Percentiles rank a stretch among this genome's conserved stretches.
Evolutionary conservation across 2,797 vertebrate species (phyloP).

Genomic region (Sebastes vulpes): DNA sequence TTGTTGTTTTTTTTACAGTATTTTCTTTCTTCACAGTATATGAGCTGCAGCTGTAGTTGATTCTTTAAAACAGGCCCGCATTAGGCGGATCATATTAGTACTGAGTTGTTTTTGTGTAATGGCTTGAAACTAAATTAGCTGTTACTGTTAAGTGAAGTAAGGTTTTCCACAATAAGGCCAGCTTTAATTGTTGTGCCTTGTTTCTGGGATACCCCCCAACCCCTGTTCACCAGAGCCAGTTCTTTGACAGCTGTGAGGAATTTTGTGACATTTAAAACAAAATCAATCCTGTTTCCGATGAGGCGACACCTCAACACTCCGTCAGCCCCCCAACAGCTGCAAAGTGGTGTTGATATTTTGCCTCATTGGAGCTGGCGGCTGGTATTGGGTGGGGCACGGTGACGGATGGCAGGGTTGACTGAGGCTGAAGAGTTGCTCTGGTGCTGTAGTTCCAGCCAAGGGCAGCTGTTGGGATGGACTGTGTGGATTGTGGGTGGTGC

Average conservation of each 20-base stretch:
- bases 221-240: neutral
- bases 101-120: neutral
- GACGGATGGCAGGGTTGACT: constrained; percentile 28
- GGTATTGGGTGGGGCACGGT: constrained; percentile 35
- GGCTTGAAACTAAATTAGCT: neutral
- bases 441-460: constrained; percentile 23
- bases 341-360: constrained; percentile 28
- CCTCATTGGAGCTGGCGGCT: constrained; percentile 20
- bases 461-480: constrained; percentile 43
- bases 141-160: constrained; percentile 2
- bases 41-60: neutral
- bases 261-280: constrained; percentile 36
- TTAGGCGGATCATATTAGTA: neutral
- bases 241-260: constrained; percentile 20
- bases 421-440: constrained; percentile 1
- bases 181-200: neutral
- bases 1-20: neutral
- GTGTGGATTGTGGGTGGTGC: constrained; percentile 5
- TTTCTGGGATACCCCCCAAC: neutral
- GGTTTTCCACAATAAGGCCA: neutral
- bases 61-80: neutral
- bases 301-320: neutral
- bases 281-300: constrained; percentile 28
- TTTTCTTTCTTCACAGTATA: neutral
- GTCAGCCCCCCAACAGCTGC: constrained; percentile 54